Evolutionary conservation across 30 jellyfish, hydroid and myxozoan genomes (phyloP).

Genomic region (Aurelia sp.): DNA sequence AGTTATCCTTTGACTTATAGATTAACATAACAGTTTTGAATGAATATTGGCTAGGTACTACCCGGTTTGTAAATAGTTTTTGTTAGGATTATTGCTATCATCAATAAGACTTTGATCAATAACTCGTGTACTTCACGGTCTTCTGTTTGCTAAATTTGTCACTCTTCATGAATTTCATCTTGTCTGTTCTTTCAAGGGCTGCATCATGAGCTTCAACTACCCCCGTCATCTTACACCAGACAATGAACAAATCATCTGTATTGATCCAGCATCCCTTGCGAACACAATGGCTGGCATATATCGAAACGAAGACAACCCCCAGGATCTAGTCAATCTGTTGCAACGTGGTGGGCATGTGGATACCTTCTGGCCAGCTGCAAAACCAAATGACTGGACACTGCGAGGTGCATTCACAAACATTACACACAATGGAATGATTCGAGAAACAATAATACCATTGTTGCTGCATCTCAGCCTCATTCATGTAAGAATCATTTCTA

Average conservation of each 20-base stretch:
- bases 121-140: no score
- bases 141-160: no score
- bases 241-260: slow-evolving; percentile 74
- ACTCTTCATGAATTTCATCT: no score
- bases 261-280: slow-evolving; percentile 94
- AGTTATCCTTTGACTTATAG: no score
- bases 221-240: slow-evolving; percentile 76
- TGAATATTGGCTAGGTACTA: no score
- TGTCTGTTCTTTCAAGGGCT: slow-evolving; percentile 63
- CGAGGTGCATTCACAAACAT: slow-evolving; percentile 91
- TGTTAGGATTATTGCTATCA: no score
- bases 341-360: slow-evolving; percentile 91
- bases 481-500: slow-evolving; percentile 25
- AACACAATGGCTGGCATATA: slow-evolving; percentile 87
- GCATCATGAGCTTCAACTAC: slow-evolving; percentile 81
- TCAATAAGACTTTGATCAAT: no score
- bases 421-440: slow-evolving; percentile 88
- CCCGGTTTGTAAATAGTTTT: no score
- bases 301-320: slow-evolving; percentile 93
- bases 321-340: slow-evolving; percentile 81
- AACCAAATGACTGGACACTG: slow-evolving; percentile 99
- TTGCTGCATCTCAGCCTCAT: slow-evolving; percentile 78
- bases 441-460: slow-evolving; percentile 93
- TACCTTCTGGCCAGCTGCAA: slow-evolving; percentile 87
- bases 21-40: no score